Evolutionary conservation across 2,797 vertebrate genomes (phyloP).

Genomic region (Catamblyrhynchus diadema): DNA sequence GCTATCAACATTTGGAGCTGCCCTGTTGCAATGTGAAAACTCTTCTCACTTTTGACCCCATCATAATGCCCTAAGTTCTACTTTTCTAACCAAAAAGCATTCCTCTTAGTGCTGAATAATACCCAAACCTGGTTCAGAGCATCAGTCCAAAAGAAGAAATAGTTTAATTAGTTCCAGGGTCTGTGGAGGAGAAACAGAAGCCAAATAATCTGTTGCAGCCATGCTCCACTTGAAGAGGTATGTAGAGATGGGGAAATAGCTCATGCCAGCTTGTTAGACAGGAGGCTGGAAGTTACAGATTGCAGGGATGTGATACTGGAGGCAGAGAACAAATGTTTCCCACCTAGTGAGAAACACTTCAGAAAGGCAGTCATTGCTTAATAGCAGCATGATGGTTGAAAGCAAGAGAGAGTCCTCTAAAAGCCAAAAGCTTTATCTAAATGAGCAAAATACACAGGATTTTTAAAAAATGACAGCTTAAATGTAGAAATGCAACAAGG

Average conservation of each 20-base stretch:
- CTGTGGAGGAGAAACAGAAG: not conserved
- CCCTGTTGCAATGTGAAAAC: not conserved
- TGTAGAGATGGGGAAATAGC: not conserved
- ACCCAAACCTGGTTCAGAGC: not conserved
- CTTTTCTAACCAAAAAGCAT: not conserved
- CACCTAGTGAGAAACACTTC: not conserved
- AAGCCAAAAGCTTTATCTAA: not conserved
- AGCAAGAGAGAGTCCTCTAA: not conserved
- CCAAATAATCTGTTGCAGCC: not conserved
- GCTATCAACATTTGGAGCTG: not conserved
- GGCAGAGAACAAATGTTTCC: slow-evolving; percentile 2
- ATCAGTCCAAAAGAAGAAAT: not conserved
- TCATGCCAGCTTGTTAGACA: not conserved
- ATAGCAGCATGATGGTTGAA: not conserved
- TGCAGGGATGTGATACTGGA: not conserved
- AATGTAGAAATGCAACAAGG: not conserved
- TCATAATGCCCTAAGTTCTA: accelerated
- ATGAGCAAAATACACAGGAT: not conserved
- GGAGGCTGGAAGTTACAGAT: not conserved
- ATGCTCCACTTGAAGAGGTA: not conserved
- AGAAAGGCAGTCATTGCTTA: not conserved
- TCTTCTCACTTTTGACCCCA: not conserved
- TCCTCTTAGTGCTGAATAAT: not conserved
- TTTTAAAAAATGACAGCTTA: not conserved
- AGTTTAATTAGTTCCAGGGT: not conserved